Evolutionary conservation across 2,888 invertebrate species (phyloP).

Genomic region (Harpagoxenus sublaevis): DNA sequence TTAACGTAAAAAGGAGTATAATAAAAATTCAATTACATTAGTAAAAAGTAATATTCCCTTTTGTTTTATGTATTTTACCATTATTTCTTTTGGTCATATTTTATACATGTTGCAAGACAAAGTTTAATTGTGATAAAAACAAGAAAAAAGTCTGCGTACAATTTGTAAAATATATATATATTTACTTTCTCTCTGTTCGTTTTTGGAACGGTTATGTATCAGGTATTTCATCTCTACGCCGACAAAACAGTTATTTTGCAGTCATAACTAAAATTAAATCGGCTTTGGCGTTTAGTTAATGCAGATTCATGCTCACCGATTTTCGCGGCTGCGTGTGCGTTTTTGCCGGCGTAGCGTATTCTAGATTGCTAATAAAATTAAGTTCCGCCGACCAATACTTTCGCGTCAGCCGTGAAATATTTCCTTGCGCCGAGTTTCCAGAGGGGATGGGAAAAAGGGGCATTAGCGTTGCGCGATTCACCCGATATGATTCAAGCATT

Average conservation of each 20-base stretch:
- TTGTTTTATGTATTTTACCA: neutral
- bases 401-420: conserved; percentile 72
- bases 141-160: neutral
- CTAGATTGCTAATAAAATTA: conserved; percentile 72
- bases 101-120: neutral
- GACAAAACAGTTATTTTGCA: conserved; percentile 46
- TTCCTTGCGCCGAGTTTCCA: conserved; percentile 55
- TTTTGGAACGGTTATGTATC: neutral
- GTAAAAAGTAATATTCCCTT: neutral
- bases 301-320: conserved; percentile 59
- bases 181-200: neutral
- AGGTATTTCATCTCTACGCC: neutral
- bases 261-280: conserved; percentile 54
- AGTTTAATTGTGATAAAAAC: conserved; percentile 2
- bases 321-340: conserved; percentile 48
- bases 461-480: conserved; percentile 65
- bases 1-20: neutral
- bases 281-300: conserved; percentile 59
- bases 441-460: conserved; percentile 45
- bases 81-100: neutral
- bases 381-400: conserved; percentile 66
- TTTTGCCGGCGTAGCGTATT: conserved; percentile 64
- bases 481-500: conserved; percentile 69
- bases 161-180: neutral
- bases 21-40: neutral